phyloP scores from a whole-genome alignment of 2,113 vertebrate genomes.

The Climacteris rufus region DNA sequence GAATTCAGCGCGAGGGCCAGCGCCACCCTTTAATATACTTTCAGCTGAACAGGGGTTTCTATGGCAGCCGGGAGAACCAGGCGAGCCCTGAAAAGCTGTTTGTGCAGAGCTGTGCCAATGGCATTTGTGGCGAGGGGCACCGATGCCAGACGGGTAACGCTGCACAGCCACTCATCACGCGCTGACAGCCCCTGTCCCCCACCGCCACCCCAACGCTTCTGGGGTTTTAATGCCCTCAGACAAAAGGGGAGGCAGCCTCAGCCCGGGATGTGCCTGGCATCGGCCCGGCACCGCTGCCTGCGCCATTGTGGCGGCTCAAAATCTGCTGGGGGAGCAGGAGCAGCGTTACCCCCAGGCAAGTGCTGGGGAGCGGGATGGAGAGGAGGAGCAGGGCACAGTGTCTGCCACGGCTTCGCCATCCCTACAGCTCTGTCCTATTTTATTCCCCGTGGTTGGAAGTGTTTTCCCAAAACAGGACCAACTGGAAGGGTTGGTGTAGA shows the following conservation, averaged over 20 bases:
- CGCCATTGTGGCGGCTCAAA: accelerated
- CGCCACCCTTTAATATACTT: conserved; percentile 49
- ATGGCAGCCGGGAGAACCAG: conserved; percentile 60
- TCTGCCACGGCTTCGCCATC: not conserved
- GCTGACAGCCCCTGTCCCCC: not conserved
- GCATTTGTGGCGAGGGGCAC: conserved; percentile 25
- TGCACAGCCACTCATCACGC: not conserved
- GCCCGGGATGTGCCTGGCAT: not conserved
- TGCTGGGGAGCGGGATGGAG: not conserved
- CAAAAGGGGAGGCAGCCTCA: not conserved
- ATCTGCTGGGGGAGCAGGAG: not conserved
- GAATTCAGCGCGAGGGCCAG: conserved; percentile 28
- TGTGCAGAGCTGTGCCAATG: conserved; percentile 37
- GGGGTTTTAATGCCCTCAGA: not conserved
- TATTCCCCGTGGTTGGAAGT: accelerated
- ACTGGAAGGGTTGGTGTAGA: accelerated
- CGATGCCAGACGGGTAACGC: conserved; percentile 25
- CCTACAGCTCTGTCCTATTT: accelerated
- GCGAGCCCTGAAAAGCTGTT: conserved; percentile 40
- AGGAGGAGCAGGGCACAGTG: not conserved
- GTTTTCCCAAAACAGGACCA: not conserved
- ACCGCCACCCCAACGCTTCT: not conserved
- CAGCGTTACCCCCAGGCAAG: not conserved
- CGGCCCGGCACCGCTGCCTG: accelerated
- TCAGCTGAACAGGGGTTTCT: conserved; percentile 54